phyloP scores from a whole-genome alignment of 2,888 invertebrate genomes.

The Penaeus monodon region DNA sequence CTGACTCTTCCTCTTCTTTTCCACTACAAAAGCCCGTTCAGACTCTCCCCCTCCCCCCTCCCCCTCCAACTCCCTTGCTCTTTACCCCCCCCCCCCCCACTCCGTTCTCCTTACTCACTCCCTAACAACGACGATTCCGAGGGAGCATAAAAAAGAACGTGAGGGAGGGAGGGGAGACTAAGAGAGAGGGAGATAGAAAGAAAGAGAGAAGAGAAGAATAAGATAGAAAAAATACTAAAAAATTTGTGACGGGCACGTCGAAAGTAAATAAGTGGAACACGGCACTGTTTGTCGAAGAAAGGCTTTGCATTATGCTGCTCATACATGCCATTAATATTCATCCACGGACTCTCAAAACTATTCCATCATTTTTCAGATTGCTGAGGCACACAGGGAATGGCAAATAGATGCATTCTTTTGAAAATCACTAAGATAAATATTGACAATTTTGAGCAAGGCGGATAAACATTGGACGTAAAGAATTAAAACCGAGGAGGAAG shows the following conservation, averaged over 20 bases:
- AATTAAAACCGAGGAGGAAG: constrained; percentile 43
- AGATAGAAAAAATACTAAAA: background rate
- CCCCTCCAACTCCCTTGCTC: background rate
- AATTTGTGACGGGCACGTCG: constrained; percentile 2
- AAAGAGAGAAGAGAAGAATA: too few relatives aligned
- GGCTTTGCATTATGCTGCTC: constrained; percentile 25
- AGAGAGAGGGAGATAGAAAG: too few relatives aligned
- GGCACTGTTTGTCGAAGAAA: constrained; percentile 46
- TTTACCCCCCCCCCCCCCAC: background rate
- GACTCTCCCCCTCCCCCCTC: background rate
- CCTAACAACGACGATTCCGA: constrained; percentile 1
- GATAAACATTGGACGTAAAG: constrained; percentile 42
- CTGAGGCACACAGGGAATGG: constrained; percentile 38
- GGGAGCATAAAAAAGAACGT: constrained; percentile 7
- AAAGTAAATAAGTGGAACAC: constrained; percentile 30
- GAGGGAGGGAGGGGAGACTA: background rate
- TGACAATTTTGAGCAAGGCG: constrained; percentile 47
- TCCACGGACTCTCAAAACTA: constrained; percentile 42
- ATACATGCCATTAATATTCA: constrained; percentile 39
- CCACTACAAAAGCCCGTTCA: background rate
- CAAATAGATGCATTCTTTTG: constrained; percentile 47
- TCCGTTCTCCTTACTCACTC: background rate
- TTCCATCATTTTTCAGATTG: constrained; percentile 38
- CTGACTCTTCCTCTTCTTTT: background rate
- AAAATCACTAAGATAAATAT: constrained; percentile 45